These are phyloP conservation scores for Pipistrellus nathusii DNA, from an alignment of 2,797 vertebrate genomes.

Conservation along the genomic window DNA sequence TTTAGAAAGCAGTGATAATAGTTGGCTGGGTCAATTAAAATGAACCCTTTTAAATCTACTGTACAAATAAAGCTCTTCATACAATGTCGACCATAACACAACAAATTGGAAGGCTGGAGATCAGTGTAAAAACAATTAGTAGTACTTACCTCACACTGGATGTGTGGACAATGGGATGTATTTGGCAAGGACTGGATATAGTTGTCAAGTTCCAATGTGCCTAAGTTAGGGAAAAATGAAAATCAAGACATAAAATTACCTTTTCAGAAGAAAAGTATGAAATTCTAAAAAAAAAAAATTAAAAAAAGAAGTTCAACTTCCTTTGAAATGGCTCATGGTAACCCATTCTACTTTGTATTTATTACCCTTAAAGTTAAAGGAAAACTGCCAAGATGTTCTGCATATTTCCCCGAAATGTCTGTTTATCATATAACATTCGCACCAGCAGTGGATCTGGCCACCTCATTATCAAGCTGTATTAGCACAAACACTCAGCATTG, in stretches of 20 bases:
- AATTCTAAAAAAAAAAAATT: background rate
- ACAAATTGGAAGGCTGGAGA: slow-evolving; percentile 29
- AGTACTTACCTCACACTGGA: slow-evolving; percentile 73
- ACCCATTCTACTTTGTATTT: slow-evolving; percentile 61
- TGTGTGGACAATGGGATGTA: slow-evolving; percentile 18
- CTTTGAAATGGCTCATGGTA: slow-evolving; percentile 60
- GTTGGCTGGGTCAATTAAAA: slow-evolving; percentile 42
- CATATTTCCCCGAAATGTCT: slow-evolving; percentile 73
- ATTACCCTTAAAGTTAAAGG: slow-evolving; percentile 60
- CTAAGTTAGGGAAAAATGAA: slow-evolving; percentile 68
- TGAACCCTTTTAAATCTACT: slow-evolving; percentile 37
- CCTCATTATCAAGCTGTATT: slow-evolving; percentile 82
- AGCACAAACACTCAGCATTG: slow-evolving; percentile 79
- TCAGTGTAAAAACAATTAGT: slow-evolving; percentile 31
- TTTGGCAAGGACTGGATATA: background rate
- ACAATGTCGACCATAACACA: background rate
- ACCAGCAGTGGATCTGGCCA: slow-evolving; percentile 59
- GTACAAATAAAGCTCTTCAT: slow-evolving; percentile 27
- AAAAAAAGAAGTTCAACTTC: slow-evolving; percentile 52
- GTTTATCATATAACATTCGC: slow-evolving; percentile 69
- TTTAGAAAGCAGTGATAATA: slow-evolving; percentile 54
- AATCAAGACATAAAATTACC: slow-evolving; percentile 62
- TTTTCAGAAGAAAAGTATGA: slow-evolving; percentile 68
- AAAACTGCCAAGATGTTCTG: slow-evolving; percentile 44
- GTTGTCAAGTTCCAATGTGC: slow-evolving; percentile 33